These are phyloP conservation scores for Halcyon malimbica DNA, from an alignment of 2,113 vertebrate species.

Conservation along the genomic window DNA sequence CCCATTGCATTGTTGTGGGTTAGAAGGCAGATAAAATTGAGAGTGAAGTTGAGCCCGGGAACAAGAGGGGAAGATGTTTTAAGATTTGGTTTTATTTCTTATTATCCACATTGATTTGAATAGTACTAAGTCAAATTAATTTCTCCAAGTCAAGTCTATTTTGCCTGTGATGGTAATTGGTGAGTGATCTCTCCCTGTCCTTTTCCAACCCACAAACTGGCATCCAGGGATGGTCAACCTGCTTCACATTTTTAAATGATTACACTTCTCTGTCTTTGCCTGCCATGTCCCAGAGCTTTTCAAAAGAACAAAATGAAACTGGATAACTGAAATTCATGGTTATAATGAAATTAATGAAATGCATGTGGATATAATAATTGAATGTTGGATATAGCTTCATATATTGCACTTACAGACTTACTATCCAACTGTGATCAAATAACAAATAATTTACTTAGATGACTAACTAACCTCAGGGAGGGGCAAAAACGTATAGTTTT, in stretches of 20 bases:
- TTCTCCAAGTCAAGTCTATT: neutral
- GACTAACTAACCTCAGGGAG: neutral
- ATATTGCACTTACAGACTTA: neutral
- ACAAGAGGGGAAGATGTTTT: too few relatives aligned
- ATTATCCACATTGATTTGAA: too few relatives aligned
- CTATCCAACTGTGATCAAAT: neutral
- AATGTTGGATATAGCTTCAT: neutral
- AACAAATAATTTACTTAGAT: neutral
- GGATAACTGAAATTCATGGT: neutral
- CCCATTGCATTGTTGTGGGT: accelerated
- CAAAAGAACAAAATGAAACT: neutral
- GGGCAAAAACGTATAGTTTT: neutral
- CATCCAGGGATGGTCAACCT: accelerated
- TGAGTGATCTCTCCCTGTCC: neutral
- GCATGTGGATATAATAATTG: neutral
- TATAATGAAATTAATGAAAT: neutral
- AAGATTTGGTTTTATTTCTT: neutral
- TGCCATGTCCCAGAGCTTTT: neutral
- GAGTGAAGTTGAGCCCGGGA: neutral
- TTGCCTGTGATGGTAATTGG: accelerated
- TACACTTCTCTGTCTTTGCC: neutral
- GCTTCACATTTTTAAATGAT: accelerated
- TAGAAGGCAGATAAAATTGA: neutral
- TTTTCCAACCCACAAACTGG: accelerated
- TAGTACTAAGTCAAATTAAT: too few relatives aligned